Base-by-base conservation (phyloP, 2,888 invertebrate genomes). In the Drosophila neutralis region DNA sequence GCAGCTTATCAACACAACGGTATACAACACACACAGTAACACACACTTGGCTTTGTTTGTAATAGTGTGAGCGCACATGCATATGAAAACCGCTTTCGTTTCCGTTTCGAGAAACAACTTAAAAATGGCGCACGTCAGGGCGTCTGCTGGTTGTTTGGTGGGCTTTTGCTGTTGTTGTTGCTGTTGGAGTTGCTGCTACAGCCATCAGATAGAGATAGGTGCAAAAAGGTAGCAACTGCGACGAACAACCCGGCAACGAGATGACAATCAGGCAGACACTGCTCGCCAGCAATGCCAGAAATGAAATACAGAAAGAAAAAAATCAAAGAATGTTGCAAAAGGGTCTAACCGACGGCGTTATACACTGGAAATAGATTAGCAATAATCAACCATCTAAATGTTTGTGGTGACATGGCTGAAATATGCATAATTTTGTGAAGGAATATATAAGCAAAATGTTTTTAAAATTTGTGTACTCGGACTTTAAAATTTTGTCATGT, bases 61-160 rank as follows among this genome's bases (percentile, higher is more conserved):
- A 51, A 75, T 59, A 48, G 80, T 83, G 71, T 69, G 66, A 57
- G 75, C 82, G 71, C 72, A 86, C 80, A 86, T 90, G 87, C 90
- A 89, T 90, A 83, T 82, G 73, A 87, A 87, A 90, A 90, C 89
- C 88, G 88, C 90, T 89, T 85, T 85, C 90, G 89, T 90, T 89
- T 87, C 87, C 88, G 90, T 89, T 85, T 80, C 83, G 85, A 87
- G 80, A 75, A 80, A 79, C 79, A 88, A 83, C 86, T 90, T 78
- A 76, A 90, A 90, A 90, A 87, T 83, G 82, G 89, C 82, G 76
- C 87, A 83, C 83, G 82, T 73, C 81, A 78, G 76, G 78, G 75
- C 69, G 84, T 73, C 87, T 78, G 63, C 67, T 61, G 49, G 48
- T 45, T 79, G 52, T 24, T 48, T 69, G 60, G 27, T 48, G 72